These are phyloP conservation scores for Limnephilus rhombicus DNA, from an alignment of 2,888 invertebrate species.

Conservation along the genomic window DNA sequence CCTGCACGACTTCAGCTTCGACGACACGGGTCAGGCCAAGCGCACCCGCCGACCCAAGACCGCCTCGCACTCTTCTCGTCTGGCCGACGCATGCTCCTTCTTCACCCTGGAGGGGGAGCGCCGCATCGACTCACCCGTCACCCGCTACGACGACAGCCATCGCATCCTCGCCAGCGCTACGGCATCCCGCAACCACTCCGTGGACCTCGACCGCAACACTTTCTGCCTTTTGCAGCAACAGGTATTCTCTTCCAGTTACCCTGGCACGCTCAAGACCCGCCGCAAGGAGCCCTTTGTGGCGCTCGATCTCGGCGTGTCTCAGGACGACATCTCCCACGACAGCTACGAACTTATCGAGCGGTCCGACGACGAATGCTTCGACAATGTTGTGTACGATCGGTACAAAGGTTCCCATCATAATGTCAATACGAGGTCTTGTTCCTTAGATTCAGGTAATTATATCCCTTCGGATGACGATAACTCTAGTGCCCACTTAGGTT, in stretches of 20 bases:
- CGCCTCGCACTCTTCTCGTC: constrained; percentile 71
- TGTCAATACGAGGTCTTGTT: constrained; percentile 82
- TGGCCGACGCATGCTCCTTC: constrained; percentile 70
- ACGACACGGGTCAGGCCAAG: constrained; percentile 83
- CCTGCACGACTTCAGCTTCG: constrained; percentile 87
- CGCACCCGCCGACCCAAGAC: constrained; percentile 73
- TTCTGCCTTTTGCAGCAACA: constrained; percentile 85
- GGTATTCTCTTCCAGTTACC: constrained; percentile 91
- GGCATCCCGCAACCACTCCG: constrained; percentile 78
- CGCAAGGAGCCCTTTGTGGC: constrained; percentile 82
- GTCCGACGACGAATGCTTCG: constrained; percentile 81
- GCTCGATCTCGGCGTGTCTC: constrained; percentile 84
- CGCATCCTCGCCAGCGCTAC: constrained; percentile 72
- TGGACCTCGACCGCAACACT: constrained; percentile 84
- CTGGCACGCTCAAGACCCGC: constrained; percentile 86
- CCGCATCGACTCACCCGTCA: constrained; percentile 83
- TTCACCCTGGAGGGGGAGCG: constrained; percentile 74
- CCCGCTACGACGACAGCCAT: constrained; percentile 84
- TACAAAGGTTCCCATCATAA: constrained; percentile 71
- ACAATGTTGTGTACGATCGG: constrained; percentile 71
- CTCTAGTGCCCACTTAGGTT: constrained; percentile 77
- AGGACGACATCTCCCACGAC: constrained; percentile 92
- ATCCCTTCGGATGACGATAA: constrained; percentile 85
- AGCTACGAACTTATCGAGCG: constrained; percentile 91
- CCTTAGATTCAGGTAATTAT: constrained; percentile 87